Percentiles rank a stretch among this genome's conserved stretches.
Evolutionary conservation across 2,888 invertebrate species (phyloP).

Genomic region (Tortricodes alternella): DNA sequence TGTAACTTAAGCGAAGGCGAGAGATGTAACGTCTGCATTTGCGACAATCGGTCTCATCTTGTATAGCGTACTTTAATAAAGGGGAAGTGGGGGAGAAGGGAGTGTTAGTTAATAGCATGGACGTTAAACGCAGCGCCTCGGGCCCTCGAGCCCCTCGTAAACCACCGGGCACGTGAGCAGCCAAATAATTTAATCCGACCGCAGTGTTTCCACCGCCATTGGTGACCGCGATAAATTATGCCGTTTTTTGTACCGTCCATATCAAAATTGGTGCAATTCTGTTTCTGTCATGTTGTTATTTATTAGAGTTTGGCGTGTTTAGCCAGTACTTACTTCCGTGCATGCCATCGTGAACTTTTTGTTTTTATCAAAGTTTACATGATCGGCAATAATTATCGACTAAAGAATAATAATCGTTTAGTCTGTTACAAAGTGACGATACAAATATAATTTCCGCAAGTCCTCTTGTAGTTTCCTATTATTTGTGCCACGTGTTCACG

Average conservation of each 20-base stretch:
- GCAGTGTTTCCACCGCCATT: conserved; percentile 36
- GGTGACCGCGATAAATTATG: conserved; percentile 29
- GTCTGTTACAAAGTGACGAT: not conserved
- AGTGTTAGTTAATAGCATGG: conserved; percentile 45
- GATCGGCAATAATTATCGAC: not conserved
- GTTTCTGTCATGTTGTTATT: conserved; percentile 22
- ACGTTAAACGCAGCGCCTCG: conserved; percentile 42
- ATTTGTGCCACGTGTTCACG: no score
- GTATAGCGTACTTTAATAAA: conserved; percentile 26
- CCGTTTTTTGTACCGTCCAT: conserved; percentile 21
- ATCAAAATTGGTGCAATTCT: conserved; percentile 30
- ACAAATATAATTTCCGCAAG: not conserved
- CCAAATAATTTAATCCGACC: conserved; percentile 54
- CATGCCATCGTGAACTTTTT: no score
- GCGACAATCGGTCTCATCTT: conserved; percentile 34
- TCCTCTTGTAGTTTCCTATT: conserved; percentile 1
- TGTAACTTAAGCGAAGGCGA: not conserved
- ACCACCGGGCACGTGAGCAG: conserved; percentile 48
- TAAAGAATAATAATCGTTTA: no score
- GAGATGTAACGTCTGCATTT: conserved; percentile 2
- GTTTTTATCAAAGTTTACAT: no score
- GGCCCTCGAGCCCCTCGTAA: conserved; percentile 41
- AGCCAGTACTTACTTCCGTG: not conserved
- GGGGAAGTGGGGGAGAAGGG: conserved; percentile 31
- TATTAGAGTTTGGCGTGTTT: conserved; percentile 23